Base-by-base conservation (phyloP, 2,888 invertebrate genomes). In the Amphipoea lucens region DNA sequence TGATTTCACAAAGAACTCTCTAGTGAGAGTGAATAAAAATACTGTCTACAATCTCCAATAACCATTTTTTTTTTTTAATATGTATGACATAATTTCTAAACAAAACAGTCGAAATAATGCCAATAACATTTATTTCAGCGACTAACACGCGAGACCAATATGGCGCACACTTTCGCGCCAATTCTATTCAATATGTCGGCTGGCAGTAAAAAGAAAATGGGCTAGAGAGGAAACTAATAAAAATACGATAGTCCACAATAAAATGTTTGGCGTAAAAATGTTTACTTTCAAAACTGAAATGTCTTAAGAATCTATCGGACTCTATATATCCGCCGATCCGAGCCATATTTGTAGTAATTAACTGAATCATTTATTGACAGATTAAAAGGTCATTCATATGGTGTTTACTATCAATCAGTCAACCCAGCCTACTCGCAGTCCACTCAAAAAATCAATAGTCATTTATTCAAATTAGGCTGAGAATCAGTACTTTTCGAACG, bases 151-250 rank as follows among this genome's bases (percentile, higher is more conserved):
- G 54, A 84, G 93, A 77, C 72, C 91, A 86, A 90, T 88, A 87
- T 78, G 90, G 90, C 92, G 74, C 83, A n/a, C 60, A 88, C 91
- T 91, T 87, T 85, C 89, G 83, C 91, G 90, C 93, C 94, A 93
- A 95, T 95, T 94, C 94, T 94, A 95, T 96, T 95, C 96, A 96
- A 96, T 96, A 96, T 93, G 94, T 93, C 92, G 92, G 86, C 84
- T 74, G 90, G 90, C 92, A 89, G 92, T 96, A 95, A 96, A 95
- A 92, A 92, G 93, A 94, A 94, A 95, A 94, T 93, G 91, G 94
- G 89, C 90, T 91, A 90, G 92, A 91, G 92, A 91, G 91, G 91
- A 92, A 94, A 92, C 91, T 91, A 90, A 94, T 95, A 95, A 95
- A 94, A 95, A 93, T 90, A 92, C 91, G 88, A 90, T 88, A 87